Evolutionary conservation across 2,113 vertebrate genomes (phyloP).

Genomic region (Ammodytes marinus): DNA sequence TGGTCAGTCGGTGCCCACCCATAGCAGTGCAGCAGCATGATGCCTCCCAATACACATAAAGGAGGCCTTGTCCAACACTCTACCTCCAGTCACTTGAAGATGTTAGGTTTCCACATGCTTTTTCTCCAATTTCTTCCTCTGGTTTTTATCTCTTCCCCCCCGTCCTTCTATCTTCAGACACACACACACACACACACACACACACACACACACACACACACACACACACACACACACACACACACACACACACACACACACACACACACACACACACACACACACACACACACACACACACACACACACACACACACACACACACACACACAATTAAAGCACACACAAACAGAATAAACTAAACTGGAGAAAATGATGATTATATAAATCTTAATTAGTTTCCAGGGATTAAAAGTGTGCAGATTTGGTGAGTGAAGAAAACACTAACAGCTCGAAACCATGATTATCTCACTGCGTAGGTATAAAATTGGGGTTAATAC

Average conservation of each 20-base stretch:
- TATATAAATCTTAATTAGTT: conserved; percentile 86
- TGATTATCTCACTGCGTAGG: conserved; percentile 82
- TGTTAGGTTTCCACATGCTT: conserved; percentile 40
- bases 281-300: conserved; percentile 19
- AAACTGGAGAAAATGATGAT: conserved; percentile 77
- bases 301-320: conserved; percentile 21
- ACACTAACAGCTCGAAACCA: conserved; percentile 78
- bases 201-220: conserved; percentile 9
- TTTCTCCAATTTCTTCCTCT: conserved; percentile 42
- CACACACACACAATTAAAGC: conserved; percentile 15
- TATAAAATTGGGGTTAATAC: conserved; percentile 86
- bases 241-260: background rate
- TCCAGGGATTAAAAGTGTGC: conserved; percentile 83
- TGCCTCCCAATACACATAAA: conserved; percentile 69
- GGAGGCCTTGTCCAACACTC: conserved; percentile 68
- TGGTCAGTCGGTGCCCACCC: conserved; percentile 75
- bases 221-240: background rate
- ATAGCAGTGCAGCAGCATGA: conserved; percentile 63
- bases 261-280: conserved; percentile 18
- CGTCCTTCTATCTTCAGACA: conserved; percentile 2
- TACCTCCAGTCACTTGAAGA: conserved; percentile 57
- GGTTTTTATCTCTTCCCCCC: conserved; percentile 6
- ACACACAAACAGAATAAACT: conserved; percentile 58
- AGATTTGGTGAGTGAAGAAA: conserved; percentile 80
- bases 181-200: background rate